Conservation (phyloP, 2,797 vertebrate genomes). For the Pterois miles region DNA sequence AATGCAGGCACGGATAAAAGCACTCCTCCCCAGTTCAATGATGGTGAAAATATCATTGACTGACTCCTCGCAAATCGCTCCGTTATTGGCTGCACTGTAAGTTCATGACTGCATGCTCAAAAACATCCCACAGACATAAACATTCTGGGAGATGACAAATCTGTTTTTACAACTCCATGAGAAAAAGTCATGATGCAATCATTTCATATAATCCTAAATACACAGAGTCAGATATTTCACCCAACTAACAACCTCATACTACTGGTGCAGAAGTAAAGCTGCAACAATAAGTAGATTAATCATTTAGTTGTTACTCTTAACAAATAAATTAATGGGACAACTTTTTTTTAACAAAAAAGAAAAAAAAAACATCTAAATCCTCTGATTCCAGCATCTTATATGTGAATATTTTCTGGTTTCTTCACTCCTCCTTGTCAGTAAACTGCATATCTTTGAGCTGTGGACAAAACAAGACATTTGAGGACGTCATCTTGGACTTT, state of each 20-base stretch:
- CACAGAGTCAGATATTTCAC: background rate
- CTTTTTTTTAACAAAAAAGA: too few species aligned
- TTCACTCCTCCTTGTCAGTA: too few species aligned
- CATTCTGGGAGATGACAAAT: constrained; percentile 52
- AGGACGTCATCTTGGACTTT: too few species aligned
- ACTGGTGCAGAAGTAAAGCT: background rate
- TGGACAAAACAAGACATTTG: too few species aligned
- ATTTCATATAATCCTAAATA: background rate
- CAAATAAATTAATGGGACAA: too few species aligned
- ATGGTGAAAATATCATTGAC: constrained; percentile 84
- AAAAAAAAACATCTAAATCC: too few species aligned
- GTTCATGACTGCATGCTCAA: constrained; percentile 59
- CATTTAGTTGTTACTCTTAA: too few species aligned
- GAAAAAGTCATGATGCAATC: constrained; percentile 17
- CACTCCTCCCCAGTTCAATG: constrained; percentile 79
- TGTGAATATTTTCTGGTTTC: too few species aligned
- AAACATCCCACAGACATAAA: constrained; percentile 54
- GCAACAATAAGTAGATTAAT: too few species aligned
- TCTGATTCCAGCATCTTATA: too few species aligned
- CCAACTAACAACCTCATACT: background rate
- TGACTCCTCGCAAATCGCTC: constrained; percentile 73
- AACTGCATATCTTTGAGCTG: too few species aligned
- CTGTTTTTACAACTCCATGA: constrained; percentile 23
- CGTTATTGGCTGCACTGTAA: constrained; percentile 61
- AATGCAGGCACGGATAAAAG: constrained; percentile 81